A percentile compares a stretch with the other conserved stretches of the same genome.
These are phyloP conservation scores for Bugula neritina DNA, from an alignment of 2,888 invertebrate genomes.

Conservation along the genomic window DNA sequence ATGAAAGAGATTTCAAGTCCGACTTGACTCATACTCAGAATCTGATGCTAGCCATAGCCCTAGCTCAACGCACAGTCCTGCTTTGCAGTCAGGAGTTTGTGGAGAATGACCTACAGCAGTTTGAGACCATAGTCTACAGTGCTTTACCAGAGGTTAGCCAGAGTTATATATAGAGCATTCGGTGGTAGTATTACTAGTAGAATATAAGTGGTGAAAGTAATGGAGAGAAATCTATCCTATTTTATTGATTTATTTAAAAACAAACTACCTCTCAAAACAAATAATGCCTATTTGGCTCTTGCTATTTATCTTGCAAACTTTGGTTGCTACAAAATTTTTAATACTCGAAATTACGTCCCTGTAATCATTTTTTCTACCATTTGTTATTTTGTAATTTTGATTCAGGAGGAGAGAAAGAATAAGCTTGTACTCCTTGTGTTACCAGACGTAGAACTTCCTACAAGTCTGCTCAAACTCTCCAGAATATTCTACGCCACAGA, in stretches of 20 bases:
- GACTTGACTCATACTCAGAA: constrained; percentile 17
- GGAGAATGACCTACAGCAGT: constrained; percentile 16
- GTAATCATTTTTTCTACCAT: too few relatives aligned
- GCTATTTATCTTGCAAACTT: too few relatives aligned
- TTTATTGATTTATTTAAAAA: too few relatives aligned
- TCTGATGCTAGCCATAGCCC: constrained; percentile 5
- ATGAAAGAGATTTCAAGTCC: constrained; percentile 26
- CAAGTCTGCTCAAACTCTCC: not conserved
- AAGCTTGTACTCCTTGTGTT: not conserved
- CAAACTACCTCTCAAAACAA: too few relatives aligned
- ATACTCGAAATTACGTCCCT: too few relatives aligned
- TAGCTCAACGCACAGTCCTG: constrained; percentile 17
- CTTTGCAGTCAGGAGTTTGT: constrained; percentile 27
- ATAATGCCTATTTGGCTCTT: not conserved
- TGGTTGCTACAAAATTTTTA: too few relatives aligned
- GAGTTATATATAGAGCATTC: too few relatives aligned
- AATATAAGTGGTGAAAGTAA: not conserved
- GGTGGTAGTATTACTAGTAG: too few relatives aligned
- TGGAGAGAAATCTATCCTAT: too few relatives aligned
- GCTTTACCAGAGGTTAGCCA: constrained; percentile 3
- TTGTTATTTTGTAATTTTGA: too few relatives aligned
- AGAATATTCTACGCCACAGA: constrained; percentile 8
- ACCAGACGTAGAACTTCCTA: constrained; percentile 17
- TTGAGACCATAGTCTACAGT: constrained; percentile 4
- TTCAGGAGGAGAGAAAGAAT: constrained; percentile 15